A percentile compares a stretch with the other conserved stretches of the same genome.
Conservation (phyloP, 2,888 invertebrate species). For the Himalopsyche anomala region DNA sequence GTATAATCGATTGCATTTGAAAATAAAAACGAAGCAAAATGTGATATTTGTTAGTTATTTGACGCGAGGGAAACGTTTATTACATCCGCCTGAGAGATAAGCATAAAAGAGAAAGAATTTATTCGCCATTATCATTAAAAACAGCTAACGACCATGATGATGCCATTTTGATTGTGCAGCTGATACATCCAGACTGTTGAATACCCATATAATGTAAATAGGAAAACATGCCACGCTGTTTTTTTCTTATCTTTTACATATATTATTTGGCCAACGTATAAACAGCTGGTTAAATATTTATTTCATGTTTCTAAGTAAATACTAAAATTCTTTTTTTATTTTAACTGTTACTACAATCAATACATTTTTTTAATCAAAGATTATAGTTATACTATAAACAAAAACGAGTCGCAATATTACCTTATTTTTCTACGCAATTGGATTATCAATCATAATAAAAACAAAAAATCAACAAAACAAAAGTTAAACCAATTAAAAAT, state of each 20-base stretch:
- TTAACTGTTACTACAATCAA: too few species aligned
- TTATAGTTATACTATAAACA: too few species aligned
- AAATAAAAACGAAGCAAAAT: background rate
- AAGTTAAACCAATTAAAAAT: too few species aligned
- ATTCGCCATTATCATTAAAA: conserved; percentile 18
- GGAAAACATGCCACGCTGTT: background rate
- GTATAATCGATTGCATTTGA: background rate
- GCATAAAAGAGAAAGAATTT: conserved; percentile 6
- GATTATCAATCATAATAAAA: too few species aligned
- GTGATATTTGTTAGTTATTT: background rate
- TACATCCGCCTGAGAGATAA: conserved; percentile 12
- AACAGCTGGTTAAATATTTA: background rate
- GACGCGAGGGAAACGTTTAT: conserved; percentile 12
- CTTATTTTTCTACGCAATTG: too few species aligned
- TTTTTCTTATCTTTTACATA: conserved; percentile 8
- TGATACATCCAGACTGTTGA: background rate
- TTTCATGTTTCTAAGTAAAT: too few species aligned
- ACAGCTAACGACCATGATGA: conserved; percentile 15
- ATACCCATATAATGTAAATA: conserved; percentile 3
- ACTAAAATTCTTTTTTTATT: too few species aligned
- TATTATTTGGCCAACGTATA: conserved; percentile 5
- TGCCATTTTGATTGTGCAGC: conserved; percentile 21
- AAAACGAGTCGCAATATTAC: too few species aligned
- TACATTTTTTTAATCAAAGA: too few species aligned
- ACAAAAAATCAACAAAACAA: too few species aligned